These are phyloP conservation scores for Eustalomyia histrio DNA, from an alignment of 2,888 invertebrate genomes.

Conservation along the genomic window DNA sequence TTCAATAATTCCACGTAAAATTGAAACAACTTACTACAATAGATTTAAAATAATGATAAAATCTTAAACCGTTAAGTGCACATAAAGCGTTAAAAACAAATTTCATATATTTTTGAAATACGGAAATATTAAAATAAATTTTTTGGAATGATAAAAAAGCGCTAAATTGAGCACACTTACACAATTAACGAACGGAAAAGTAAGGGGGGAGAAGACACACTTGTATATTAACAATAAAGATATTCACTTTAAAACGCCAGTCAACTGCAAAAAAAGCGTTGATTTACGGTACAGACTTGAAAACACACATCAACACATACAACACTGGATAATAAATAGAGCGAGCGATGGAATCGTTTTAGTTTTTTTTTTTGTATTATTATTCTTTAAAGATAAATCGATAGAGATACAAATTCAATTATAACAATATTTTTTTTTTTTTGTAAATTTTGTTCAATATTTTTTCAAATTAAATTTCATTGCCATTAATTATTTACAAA, in stretches of 20 bases:
- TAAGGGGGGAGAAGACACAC: conserved; percentile 30
- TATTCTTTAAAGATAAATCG: conserved; percentile 37
- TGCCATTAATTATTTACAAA: conserved; percentile 51
- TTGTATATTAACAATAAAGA: conserved; percentile 34
- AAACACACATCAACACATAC: conserved; percentile 4
- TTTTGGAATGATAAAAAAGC: neutral
- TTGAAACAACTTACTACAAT: no score
- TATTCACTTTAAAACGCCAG: conserved; percentile 43
- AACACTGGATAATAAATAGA: conserved; percentile 41
- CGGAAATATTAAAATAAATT: no score
- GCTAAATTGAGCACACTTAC: neutral
- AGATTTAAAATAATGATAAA: no score
- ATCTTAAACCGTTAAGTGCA: no score
- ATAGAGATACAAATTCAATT: conserved; percentile 54
- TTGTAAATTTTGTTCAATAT: conserved; percentile 13
- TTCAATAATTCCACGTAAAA: no score
- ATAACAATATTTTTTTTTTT: conserved; percentile 1
- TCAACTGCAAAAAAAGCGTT: conserved; percentile 37
- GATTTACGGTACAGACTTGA: conserved; percentile 14
- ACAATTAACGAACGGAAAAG: neutral
- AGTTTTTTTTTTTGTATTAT: conserved; percentile 23
- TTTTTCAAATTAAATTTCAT: conserved; percentile 53
- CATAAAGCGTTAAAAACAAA: no score
- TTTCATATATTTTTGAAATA: no score
- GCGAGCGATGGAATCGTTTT: conserved; percentile 45